Percentiles rank a stretch among this genome's conserved stretches.
Conservation (phyloP, 2,113 vertebrate species). For the Synchiropus splendidus region DNA sequence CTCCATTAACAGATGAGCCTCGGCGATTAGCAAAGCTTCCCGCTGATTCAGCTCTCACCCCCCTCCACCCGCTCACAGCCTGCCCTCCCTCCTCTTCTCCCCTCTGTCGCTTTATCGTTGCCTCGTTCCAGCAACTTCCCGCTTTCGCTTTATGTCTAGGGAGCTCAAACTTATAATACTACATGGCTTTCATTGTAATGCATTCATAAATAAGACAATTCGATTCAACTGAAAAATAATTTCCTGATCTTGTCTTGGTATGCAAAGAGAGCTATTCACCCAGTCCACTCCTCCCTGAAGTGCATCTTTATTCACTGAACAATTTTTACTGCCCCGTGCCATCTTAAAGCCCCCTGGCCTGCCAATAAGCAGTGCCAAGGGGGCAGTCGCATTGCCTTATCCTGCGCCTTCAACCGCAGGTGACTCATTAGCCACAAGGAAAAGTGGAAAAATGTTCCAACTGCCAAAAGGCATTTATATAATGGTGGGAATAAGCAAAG, state of each 20-base stretch:
- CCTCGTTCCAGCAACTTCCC: conserved; percentile 42
- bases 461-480: conserved; percentile 48
- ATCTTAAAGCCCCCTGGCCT: conserved; percentile 45
- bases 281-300: conserved; percentile 40
- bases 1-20: conserved; percentile 79
- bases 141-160: conserved; percentile 22
- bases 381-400: conserved; percentile 48
- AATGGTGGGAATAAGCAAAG: conserved; percentile 40
- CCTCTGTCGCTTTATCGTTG: conserved; percentile 38
- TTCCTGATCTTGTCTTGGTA: conserved; percentile 10
- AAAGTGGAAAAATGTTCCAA: conserved; percentile 35
- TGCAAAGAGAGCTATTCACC: conserved; percentile 39
- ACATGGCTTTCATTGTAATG: no score
- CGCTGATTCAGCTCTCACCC: conserved; percentile 73
- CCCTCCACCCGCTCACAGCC: conserved; percentile 6
- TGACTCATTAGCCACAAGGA: conserved; percentile 56
- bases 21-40: conserved; percentile 72
- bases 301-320: conserved; percentile 48
- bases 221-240: no score
- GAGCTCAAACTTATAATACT: no score
- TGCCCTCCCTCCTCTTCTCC: conserved; percentile 12
- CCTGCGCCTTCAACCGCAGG: conserved; percentile 49
- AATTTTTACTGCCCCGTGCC: conserved; percentile 55
- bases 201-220: no score
- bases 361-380: conserved; percentile 50